Conservation (phyloP, 1,140 invertebrate species). For the Lucilia sericata region DNA sequence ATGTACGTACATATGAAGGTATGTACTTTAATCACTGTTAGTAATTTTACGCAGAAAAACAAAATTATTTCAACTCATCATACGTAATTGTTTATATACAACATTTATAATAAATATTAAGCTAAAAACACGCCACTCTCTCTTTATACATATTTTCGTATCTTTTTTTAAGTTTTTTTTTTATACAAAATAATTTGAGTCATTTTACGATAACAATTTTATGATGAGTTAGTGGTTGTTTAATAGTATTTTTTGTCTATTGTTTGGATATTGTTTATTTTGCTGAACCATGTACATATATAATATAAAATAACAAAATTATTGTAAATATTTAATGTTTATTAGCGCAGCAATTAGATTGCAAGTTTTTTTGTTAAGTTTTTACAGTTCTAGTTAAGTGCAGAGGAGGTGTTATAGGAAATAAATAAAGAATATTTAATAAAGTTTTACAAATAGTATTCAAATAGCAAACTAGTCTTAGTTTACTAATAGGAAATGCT, state of each 20-base stretch:
- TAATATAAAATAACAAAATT: neutral
- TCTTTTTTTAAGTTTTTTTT: neutral
- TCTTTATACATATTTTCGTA: neutral
- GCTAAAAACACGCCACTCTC: neutral
- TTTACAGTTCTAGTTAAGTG: no score
- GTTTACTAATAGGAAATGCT: no score
- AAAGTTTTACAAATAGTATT: no score
- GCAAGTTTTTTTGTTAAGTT: no score
- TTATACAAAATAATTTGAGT: neutral
- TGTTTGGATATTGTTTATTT: neutral
- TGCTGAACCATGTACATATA: neutral
- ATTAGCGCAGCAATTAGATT: no score
- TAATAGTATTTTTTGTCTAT: neutral
- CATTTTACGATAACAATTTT: slow-evolving; percentile 2
- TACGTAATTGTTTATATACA: neutral
- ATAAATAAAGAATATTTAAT: no score
- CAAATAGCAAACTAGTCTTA: no score
- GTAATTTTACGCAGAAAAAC: neutral
- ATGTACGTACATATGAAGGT: neutral
- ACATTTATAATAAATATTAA: no score
- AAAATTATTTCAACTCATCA: neutral
- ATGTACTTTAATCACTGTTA: neutral
- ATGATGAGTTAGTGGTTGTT: neutral
- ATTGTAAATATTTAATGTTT: neutral
- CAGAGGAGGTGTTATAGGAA: no score